A percentile compares a stretch with the other conserved stretches of the same genome.
Evolutionary conservation across 2,797 vertebrate genomes (phyloP).

Genomic region (Chrosomus eos): DNA sequence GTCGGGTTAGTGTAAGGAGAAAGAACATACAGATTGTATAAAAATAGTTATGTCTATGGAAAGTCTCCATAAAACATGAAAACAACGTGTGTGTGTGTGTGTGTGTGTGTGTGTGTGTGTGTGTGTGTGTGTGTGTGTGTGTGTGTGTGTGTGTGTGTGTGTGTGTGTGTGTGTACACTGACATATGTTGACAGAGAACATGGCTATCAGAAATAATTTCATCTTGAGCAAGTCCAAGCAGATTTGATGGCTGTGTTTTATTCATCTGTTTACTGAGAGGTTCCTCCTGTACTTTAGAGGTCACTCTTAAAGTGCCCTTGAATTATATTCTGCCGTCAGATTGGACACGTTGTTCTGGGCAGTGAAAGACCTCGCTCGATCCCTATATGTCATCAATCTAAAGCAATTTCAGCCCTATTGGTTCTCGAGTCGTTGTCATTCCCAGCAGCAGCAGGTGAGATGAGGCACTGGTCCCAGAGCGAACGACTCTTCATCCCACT

Average conservation of each 20-base stretch:
- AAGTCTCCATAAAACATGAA: not conserved
- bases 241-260: constrained; percentile 13
- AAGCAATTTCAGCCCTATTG: constrained; percentile 69
- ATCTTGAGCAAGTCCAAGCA: constrained; percentile 14
- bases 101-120: no score
- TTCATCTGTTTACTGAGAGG: constrained; percentile 39
- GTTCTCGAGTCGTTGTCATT: constrained; percentile 69
- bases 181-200: not conserved
- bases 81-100: no score
- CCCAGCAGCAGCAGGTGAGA: constrained; percentile 70
- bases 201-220: not conserved
- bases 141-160: no score
- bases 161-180: not conserved
- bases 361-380: constrained; percentile 63
- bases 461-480: constrained; percentile 71
- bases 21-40: not conserved
- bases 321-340: constrained; percentile 58
- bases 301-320: constrained; percentile 62
- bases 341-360: constrained; percentile 60
- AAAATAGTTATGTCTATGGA: not conserved
- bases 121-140: no score
- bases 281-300: constrained; percentile 56
- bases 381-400: constrained; percentile 68
- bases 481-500: constrained; percentile 74
- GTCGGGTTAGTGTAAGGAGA: no score